These are phyloP conservation scores for Calidris pugnax DNA, from an alignment of 2,113 vertebrate species.

Conservation along the genomic window DNA sequence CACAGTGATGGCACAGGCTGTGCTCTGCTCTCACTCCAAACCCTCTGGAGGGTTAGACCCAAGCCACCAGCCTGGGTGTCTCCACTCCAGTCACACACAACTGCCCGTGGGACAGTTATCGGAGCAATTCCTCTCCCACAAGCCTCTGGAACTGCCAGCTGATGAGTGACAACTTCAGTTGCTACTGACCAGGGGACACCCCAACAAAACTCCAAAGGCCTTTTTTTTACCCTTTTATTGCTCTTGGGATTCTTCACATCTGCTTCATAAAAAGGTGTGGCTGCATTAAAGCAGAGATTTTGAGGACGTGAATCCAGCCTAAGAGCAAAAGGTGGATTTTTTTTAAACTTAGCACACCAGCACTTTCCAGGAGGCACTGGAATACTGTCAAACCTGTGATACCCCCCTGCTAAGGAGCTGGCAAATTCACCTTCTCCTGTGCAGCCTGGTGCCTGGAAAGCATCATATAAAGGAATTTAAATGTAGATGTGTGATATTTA, in stretches of 20 bases:
- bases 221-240: not conserved
- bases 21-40: not conserved
- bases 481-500: conserved; percentile 33
- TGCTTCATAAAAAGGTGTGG: not conserved
- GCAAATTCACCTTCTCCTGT: not conserved
- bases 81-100: not conserved
- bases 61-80: not conserved
- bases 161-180: not conserved
- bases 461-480: not conserved
- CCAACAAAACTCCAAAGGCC: not conserved
- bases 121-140: not conserved
- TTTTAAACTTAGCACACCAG: not conserved
- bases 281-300: not conserved
- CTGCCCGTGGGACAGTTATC: not conserved
- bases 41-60: not conserved
- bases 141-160: not conserved
- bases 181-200: not conserved
- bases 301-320: not conserved
- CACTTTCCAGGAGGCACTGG: not conserved
- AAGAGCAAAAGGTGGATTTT: not conserved
- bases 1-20: not conserved
- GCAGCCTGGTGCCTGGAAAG: not conserved
- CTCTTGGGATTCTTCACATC: not conserved
- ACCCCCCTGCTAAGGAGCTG: not conserved
- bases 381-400: not conserved